phyloP scores from a whole-genome alignment of 2,888 invertebrate genomes.

The Eremobia ochroleuca region DNA sequence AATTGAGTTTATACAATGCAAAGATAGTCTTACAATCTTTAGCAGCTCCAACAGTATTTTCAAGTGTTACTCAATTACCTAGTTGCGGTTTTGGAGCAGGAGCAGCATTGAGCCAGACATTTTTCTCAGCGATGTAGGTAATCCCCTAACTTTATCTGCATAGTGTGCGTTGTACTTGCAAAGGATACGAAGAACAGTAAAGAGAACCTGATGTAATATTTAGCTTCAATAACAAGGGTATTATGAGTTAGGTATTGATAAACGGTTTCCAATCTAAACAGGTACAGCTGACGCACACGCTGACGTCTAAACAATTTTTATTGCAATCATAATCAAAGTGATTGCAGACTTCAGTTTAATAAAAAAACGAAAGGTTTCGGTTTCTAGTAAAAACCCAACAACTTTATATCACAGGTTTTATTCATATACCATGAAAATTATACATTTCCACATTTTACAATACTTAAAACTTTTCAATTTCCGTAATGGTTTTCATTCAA shows the following conservation, averaged over 20 bases:
- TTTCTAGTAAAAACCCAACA: slow-evolving; percentile 12
- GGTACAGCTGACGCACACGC: neutral
- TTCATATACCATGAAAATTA: slow-evolving; percentile 34
- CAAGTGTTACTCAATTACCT: too few species aligned
- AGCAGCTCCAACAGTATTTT: too few species aligned
- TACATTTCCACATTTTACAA: slow-evolving; percentile 13
- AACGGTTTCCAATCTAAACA: neutral
- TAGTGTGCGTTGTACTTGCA: too few species aligned
- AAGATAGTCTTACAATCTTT: too few species aligned
- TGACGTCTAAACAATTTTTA: neutral
- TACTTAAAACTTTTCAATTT: slow-evolving; percentile 25
- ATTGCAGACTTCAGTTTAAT: neutral
- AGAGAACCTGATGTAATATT: neutral
- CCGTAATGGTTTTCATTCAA: neutral
- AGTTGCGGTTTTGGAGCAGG: too few species aligned
- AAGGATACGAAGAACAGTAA: slow-evolving; percentile 14
- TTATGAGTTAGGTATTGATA: neutral
- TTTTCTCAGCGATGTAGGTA: too few species aligned
- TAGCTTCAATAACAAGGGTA: neutral
- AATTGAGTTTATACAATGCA: too few species aligned
- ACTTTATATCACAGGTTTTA: slow-evolving; percentile 49
- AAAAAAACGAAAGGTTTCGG: neutral
- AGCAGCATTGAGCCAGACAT: too few species aligned
- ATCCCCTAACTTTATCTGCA: too few species aligned
- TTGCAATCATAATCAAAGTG: neutral